Evolutionary conservation across 1,140 invertebrate genomes (phyloP).

Genomic region (Lepidostoma basale): DNA sequence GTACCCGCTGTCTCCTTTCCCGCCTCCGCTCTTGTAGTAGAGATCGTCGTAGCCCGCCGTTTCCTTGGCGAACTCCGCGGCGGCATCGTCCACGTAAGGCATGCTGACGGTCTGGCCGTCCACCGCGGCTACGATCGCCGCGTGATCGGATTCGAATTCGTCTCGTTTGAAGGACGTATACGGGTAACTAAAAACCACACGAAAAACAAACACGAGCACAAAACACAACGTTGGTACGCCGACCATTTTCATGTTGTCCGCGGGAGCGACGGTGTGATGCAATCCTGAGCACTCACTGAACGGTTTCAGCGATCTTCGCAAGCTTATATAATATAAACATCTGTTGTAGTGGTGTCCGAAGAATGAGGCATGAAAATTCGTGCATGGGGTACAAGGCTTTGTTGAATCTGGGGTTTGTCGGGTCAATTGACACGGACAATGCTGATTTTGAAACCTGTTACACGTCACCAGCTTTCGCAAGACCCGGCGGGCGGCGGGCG

Average conservation of each 20-base stretch:
- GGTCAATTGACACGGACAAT: conserved; percentile 36
- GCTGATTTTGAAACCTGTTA: conserved; percentile 27
- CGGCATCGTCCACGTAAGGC: conserved; percentile 47
- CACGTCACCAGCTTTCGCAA: conserved; percentile 13
- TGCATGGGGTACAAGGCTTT: conserved; percentile 30
- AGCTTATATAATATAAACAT: conserved; percentile 33
- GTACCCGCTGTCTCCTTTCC: conserved; percentile 58
- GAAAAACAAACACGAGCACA: conserved; percentile 3
- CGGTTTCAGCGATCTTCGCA: conserved; percentile 5
- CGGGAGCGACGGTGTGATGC: not conserved
- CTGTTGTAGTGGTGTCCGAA: not conserved
- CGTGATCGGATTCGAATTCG: conserved; percentile 3
- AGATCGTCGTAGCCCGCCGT: conserved; percentile 49
- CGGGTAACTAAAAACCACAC: conserved; percentile 4
- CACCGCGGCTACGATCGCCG: conserved; percentile 47
- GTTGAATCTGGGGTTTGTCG: conserved; percentile 18
- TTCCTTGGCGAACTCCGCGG: conserved; percentile 49
- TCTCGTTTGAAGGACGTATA: not conserved
- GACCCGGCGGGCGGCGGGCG: not conserved
- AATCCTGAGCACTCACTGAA: conserved; percentile 27
- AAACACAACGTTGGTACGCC: conserved; percentile 10
- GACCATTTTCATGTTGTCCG: conserved; percentile 12
- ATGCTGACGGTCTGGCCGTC: conserved; percentile 46
- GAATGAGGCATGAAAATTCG: conserved; percentile 9
- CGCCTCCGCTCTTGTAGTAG: conserved; percentile 51